Percentiles rank a stretch among this genome's conserved stretches.
phyloP scores from a whole-genome alignment of 2,113 vertebrate species.

The Delphinus delphis region DNA sequence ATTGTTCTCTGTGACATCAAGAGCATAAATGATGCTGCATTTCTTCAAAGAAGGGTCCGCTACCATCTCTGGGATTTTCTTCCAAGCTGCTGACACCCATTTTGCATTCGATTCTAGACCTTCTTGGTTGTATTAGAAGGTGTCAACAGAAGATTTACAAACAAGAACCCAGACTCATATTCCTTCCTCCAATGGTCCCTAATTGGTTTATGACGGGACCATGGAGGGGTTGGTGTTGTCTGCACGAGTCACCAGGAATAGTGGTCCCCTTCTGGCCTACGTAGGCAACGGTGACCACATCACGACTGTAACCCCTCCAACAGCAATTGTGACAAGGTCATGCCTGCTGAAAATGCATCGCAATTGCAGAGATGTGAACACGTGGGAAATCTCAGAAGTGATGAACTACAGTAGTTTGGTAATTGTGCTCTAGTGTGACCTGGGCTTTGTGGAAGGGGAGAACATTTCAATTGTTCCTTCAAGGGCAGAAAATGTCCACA shows the following conservation, averaged over 20 bases:
- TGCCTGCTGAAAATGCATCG: background rate
- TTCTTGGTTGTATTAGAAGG: background rate
- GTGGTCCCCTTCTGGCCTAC: rapidly evolving
- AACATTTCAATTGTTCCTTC: background rate
- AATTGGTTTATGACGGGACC: background rate
- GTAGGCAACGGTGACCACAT: rapidly evolving
- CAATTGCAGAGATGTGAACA: background rate
- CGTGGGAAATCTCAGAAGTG: background rate
- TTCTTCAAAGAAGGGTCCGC: background rate
- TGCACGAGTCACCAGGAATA: background rate
- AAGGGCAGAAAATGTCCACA: background rate
- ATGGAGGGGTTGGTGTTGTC: background rate
- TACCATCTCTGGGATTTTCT: background rate
- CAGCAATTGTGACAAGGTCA: background rate
- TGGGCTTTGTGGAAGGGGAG: background rate
- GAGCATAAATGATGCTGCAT: background rate
- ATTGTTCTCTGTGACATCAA: background rate
- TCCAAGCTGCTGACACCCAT: background rate
- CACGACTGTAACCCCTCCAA: background rate
- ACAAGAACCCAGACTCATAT: background rate
- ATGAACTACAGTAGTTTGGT: background rate
- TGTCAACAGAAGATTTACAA: background rate
- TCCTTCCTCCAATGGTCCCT: background rate
- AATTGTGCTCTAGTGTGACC: background rate
- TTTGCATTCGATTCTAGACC: background rate